phyloP scores from a whole-genome alignment of 2,888 invertebrate species.

The Mactromeris polynyma region DNA sequence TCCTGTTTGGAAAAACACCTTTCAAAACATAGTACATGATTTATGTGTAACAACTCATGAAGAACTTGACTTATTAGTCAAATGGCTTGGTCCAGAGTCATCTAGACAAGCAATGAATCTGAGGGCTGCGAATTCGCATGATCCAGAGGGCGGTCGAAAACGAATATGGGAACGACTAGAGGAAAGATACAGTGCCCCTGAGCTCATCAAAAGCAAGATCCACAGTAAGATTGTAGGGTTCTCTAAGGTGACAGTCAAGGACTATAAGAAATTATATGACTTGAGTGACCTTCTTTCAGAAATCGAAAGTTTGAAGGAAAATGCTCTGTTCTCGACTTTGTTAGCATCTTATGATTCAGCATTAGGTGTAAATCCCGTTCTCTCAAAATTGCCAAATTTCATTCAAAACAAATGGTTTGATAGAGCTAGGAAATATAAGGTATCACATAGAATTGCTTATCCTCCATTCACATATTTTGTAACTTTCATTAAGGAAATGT shows the following conservation, averaged over 20 bases:
- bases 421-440: slow-evolving; percentile 25
- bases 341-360: slow-evolving; percentile 31
- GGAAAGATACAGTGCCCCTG: slow-evolving; percentile 51
- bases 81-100: not conserved
- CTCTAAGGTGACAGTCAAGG: not conserved
- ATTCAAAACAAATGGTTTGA: slow-evolving; percentile 35
- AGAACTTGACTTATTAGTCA: not conserved
- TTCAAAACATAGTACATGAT: not conserved
- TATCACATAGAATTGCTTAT: slow-evolving; percentile 19
- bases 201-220: slow-evolving; percentile 28
- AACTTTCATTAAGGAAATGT: slow-evolving; percentile 1
- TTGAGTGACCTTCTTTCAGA: slow-evolving; percentile 13
- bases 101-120: not conserved
- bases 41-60: not conserved
- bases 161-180: slow-evolving; percentile 43
- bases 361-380: slow-evolving; percentile 23
- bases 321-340: not conserved
- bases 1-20: not conserved
- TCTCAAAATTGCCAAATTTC: slow-evolving; percentile 20
- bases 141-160: not conserved
- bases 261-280: slow-evolving; percentile 19
- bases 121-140: not conserved
- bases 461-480: slow-evolving; percentile 38
- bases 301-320: slow-evolving; percentile 21
- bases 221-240: slow-evolving; percentile 21